These are phyloP conservation scores for Sylvicola cinctus DNA, from an alignment of 2,888 invertebrate species.

Conservation along the genomic window DNA sequence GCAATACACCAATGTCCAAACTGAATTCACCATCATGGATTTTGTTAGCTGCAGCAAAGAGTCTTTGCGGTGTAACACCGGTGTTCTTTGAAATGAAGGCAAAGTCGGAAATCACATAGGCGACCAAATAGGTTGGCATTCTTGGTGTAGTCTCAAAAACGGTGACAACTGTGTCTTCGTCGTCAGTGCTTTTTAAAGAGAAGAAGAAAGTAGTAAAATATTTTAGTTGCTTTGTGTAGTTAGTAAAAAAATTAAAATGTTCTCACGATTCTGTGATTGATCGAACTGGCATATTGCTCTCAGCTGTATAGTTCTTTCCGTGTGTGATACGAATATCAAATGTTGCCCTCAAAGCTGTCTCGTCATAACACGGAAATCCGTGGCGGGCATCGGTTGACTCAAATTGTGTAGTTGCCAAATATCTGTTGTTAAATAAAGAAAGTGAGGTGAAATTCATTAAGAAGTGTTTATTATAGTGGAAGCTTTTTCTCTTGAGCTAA, in stretches of 20 bases:
- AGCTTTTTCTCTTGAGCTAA: no score
- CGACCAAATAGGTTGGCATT: slow-evolving; percentile 65
- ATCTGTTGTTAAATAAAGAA: no score
- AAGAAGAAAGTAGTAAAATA: no score
- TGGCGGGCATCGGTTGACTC: slow-evolving; percentile 42
- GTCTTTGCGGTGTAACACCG: no score
- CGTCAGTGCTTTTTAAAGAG: no score
- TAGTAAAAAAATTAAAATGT: no score
- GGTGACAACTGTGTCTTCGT: slow-evolving; percentile 12
- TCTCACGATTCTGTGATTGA: slow-evolving; percentile 5
- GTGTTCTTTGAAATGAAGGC: slow-evolving; percentile 11
- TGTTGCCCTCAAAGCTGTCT: slow-evolving; percentile 44
- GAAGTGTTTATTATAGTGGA: no score
- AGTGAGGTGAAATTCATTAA: neutral
- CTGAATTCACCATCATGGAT: neutral
- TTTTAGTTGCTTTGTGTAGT: no score
- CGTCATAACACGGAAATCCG: slow-evolving; percentile 59
- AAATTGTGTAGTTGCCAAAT: slow-evolving; percentile 44
- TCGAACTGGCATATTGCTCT: slow-evolving; percentile 28
- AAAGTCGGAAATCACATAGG: slow-evolving; percentile 49
- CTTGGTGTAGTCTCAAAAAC: slow-evolving; percentile 26
- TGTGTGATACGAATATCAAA: slow-evolving; percentile 17
- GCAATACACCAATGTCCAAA: slow-evolving; percentile 45
- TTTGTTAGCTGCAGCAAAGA: neutral
- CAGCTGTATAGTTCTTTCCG: slow-evolving; percentile 15